A percentile compares a stretch with the other conserved stretches of the same genome.
Evolutionary conservation across 1,140 invertebrate genomes (phyloP).

Genomic region (Drosophila triauraria): DNA sequence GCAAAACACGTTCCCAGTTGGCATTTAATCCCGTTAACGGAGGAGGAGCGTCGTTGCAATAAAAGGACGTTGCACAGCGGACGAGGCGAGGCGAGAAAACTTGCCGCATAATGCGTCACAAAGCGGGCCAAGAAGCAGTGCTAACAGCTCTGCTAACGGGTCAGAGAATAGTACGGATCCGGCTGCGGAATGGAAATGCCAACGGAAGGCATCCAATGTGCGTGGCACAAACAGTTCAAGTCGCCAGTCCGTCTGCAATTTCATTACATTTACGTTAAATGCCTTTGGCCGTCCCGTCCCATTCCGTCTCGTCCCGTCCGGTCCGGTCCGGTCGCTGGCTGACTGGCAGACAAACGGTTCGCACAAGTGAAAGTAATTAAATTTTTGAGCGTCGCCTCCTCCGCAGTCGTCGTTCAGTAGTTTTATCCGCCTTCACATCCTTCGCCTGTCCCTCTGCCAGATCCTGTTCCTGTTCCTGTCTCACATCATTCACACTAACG

Average conservation of each 20-base stretch:
- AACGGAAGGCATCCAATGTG: constrained; percentile 42
- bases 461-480: neutral
- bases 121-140: constrained; percentile 24
- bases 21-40: constrained; percentile 60
- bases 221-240: constrained; percentile 40
- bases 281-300: constrained; percentile 62
- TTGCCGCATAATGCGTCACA: constrained; percentile 63
- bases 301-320: neutral
- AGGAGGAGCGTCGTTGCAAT: constrained; percentile 9
- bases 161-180: constrained; percentile 1
- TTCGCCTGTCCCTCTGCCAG: neutral
- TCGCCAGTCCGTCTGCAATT: constrained; percentile 61
- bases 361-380: constrained; percentile 83
- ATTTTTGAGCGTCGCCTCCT: constrained; percentile 65
- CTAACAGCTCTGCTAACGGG: constrained; percentile 17
- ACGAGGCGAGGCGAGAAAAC: constrained; percentile 48
- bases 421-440: neutral
- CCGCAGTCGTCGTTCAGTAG: neutral
- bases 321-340: neutral
- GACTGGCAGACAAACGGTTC: constrained; percentile 72
- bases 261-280: constrained; percentile 80
- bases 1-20: constrained; percentile 45
- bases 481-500: constrained; percentile 72
- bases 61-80: constrained; percentile 56
- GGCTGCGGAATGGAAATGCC: constrained; percentile 12